Percentiles rank a stretch among this genome's conserved stretches.
Evolutionary conservation across 2,888 invertebrate species (phyloP).

Genomic region (Eupithecia subumbrata): DNA sequence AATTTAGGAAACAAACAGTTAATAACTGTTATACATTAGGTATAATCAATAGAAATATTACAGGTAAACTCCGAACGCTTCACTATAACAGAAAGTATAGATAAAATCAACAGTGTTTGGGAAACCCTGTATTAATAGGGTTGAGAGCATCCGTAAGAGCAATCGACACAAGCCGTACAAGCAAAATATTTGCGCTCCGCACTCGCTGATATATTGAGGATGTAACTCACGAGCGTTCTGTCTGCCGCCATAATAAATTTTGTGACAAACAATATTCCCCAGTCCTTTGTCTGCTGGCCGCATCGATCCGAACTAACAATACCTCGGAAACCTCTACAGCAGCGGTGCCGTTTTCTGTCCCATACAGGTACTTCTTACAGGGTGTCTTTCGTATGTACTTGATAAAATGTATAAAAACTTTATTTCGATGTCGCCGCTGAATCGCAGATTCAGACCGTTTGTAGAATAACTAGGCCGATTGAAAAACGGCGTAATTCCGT

Average conservation of each 20-base stretch:
- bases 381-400: background rate
- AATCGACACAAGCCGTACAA: conserved; percentile 48
- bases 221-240: conserved; percentile 53
- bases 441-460: background rate
- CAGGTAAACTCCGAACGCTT: background rate
- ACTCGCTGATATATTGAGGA: conserved; percentile 67
- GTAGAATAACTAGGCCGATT: too few relatives aligned
- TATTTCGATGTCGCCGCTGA: background rate
- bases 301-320: conserved; percentile 70
- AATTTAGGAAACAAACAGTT: too few relatives aligned
- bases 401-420: too few relatives aligned
- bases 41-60: too few relatives aligned
- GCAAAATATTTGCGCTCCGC: conserved; percentile 70
- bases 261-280: conserved; percentile 81
- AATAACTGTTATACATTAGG: too few relatives aligned
- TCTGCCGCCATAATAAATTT: conserved; percentile 76
- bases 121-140: conserved; percentile 11
- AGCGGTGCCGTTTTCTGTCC: conserved; percentile 40
- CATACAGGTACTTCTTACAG: background rate
- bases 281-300: conserved; percentile 74
- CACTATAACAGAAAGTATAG: background rate
- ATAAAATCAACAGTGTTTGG: background rate
- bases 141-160: conserved; percentile 23
- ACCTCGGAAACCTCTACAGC: conserved; percentile 54
- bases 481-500: too few relatives aligned